Percentiles rank a stretch among this genome's conserved stretches.
phyloP scores from a whole-genome alignment of 2,888 invertebrate genomes.

The Harpagoxenus sublaevis region DNA sequence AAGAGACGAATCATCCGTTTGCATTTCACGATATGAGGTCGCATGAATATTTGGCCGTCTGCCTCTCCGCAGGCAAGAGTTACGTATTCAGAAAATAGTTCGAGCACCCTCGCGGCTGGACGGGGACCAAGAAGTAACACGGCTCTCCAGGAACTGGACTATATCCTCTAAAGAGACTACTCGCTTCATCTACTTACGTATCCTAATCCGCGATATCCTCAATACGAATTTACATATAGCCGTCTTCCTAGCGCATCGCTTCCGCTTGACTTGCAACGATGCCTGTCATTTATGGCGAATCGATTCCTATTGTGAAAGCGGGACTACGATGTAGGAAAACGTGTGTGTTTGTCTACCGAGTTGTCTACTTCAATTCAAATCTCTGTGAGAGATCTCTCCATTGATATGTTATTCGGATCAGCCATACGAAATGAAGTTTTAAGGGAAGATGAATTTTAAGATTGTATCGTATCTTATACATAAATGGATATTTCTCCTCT shows the following conservation, averaged over 20 bases:
- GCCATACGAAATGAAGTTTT: background rate
- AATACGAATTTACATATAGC: conserved; percentile 55
- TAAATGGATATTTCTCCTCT: conserved; percentile 44
- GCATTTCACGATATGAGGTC: conserved; percentile 68
- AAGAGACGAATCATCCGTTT: conserved; percentile 69
- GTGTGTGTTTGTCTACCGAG: conserved; percentile 24
- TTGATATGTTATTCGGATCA: conserved; percentile 17
- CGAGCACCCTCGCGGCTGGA: conserved; percentile 61
- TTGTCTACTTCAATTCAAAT: background rate
- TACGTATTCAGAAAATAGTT: conserved; percentile 73
- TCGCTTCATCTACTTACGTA: conserved; percentile 48
- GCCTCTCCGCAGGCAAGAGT: conserved; percentile 70
- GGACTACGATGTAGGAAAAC: background rate
- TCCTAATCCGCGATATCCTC: conserved; percentile 51
- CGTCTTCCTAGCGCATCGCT: background rate
- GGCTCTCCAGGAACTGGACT: conserved; percentile 51
- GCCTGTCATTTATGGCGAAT: conserved; percentile 38
- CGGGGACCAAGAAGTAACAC: conserved; percentile 72
- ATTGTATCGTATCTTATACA: background rate
- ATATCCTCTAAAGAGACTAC: conserved; percentile 54
- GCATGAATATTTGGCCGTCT: conserved; percentile 82
- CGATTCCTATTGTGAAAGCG: conserved; percentile 28
- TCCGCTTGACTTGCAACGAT: conserved; percentile 24
- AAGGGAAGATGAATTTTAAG: background rate
- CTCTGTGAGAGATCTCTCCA: background rate